Conservation (phyloP, 2,113 vertebrate species). For the Butorides virescens region DNA sequence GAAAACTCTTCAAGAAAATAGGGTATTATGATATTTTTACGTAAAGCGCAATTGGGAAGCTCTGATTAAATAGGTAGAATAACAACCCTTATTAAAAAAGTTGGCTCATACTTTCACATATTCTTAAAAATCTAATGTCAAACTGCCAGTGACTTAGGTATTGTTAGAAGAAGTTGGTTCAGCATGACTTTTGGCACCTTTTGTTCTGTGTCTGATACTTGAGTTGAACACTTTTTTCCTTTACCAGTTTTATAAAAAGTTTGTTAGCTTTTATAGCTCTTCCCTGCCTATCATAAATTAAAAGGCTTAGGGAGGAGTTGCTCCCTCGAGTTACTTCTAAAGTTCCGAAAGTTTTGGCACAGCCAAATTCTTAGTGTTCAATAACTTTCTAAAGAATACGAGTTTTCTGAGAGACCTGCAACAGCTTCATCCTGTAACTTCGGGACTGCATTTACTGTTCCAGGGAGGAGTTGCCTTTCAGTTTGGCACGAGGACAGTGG, state of each 20-base stretch:
- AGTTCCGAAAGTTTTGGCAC: constrained; percentile 14
- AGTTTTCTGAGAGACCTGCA: constrained; percentile 31
- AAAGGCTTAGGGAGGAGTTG: constrained; percentile 40
- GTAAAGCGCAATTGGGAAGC: background rate
- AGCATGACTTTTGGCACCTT: constrained; percentile 24
- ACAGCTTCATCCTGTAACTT: constrained; percentile 13
- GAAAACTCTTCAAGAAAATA: background rate
- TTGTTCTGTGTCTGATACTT: background rate
- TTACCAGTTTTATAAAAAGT: constrained; percentile 15
- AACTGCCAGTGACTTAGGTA: background rate
- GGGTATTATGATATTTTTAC: background rate
- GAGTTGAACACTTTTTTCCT: background rate
- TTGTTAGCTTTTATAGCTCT: constrained; percentile 42
- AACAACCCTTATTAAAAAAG: background rate
- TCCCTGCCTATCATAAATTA: constrained; percentile 54
- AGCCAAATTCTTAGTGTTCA: background rate
- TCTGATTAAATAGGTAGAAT: background rate
- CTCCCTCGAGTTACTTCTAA: constrained; percentile 6
- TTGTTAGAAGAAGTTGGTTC: background rate
- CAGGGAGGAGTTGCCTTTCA: constrained; percentile 40
- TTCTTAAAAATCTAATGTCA: background rate
- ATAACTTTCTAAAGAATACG: background rate
- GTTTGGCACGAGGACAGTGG: background rate
- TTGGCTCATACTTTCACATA: background rate
- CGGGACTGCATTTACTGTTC: background rate